These are phyloP conservation scores for Tetranychus piercei DNA, from an alignment of 2,888 invertebrate genomes.

Conservation along the genomic window DNA sequence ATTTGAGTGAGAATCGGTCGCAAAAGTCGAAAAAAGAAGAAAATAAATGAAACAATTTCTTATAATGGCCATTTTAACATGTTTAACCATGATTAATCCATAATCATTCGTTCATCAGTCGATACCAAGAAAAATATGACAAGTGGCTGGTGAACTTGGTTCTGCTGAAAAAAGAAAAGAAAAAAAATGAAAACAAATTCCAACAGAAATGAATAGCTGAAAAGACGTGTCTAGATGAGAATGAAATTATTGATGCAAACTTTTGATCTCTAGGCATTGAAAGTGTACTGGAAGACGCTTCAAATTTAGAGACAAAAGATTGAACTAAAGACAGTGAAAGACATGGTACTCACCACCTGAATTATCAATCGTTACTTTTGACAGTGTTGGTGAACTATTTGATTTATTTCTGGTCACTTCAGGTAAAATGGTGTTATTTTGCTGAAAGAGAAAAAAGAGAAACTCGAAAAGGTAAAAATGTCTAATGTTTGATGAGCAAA, in stretches of 20 bases:
- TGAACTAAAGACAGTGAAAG: background rate
- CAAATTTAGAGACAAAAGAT: too few species aligned
- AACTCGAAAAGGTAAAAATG: background rate
- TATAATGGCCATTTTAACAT: background rate
- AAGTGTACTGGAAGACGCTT: too few species aligned
- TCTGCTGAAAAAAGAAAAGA: background rate
- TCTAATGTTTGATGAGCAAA: background rate
- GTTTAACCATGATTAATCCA: background rate
- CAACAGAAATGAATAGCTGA: too few species aligned
- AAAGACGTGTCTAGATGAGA: too few species aligned
- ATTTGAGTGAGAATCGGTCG: too few species aligned
- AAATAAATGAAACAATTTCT: too few species aligned
- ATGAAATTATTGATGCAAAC: too few species aligned
- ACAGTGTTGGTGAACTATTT: background rate
- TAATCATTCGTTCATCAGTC: background rate
- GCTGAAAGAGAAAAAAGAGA: background rate
- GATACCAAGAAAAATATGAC: background rate
- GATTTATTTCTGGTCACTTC: background rate
- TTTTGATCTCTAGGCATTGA: too few species aligned
- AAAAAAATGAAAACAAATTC: background rate
- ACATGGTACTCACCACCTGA: background rate
- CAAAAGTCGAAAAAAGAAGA: too few species aligned
- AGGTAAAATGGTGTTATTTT: background rate
- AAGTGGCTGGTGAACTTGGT: background rate
- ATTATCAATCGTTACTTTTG: background rate